Evolutionary conservation across 2,797 vertebrate species (phyloP), one percentile per base, ranked within the genome.

Genomic region (Poeciliopsis presidionis): DNA sequence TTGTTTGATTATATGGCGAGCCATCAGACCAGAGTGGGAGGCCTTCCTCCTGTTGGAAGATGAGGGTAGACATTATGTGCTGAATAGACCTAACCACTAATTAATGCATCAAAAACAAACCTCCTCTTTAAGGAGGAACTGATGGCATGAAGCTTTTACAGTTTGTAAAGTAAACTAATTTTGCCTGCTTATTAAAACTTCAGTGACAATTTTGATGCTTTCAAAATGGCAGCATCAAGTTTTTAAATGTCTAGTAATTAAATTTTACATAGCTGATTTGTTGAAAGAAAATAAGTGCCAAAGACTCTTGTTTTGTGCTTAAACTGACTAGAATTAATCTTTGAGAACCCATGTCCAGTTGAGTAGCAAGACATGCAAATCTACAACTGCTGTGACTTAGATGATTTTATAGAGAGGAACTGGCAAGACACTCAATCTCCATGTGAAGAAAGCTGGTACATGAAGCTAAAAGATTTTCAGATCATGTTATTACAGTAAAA

Each of bases 21-120:
- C 92, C 95, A 91, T 98, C 96, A 63, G 95, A 95, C 97, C 97
- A 97, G 20, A 88, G 77, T 71, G 95, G 90, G 39, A 79, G 93
- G 75, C 96, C 96, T 93, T 97, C 96, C 39, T 92, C 92, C 97
- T 98, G 91, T 41, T 81, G 87, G 78, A 51, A 46, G 65, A 79
- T 84, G 22, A 81, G 59, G 18, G 78, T 2, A 77, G 25, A 80
- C 11, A 73, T 45, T 33, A 78, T 36, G 41, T 30, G 28, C 18
- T 28, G 46, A 22, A 33, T 33, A 55, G 47, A 74, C 67, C 67
- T 69, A 47, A 65, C 4, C 22, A 20, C 41, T 75, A 43, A 79
- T 75, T 85, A 57, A 72, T 76, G 55, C 43, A 72, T 61, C n/a
- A 79, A 74, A 86, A 85, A 87, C 75, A 87, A 79, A 74, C 57